Conservation (phyloP, 2,888 invertebrate species). For the Onthophagus sagittarius region DNA sequence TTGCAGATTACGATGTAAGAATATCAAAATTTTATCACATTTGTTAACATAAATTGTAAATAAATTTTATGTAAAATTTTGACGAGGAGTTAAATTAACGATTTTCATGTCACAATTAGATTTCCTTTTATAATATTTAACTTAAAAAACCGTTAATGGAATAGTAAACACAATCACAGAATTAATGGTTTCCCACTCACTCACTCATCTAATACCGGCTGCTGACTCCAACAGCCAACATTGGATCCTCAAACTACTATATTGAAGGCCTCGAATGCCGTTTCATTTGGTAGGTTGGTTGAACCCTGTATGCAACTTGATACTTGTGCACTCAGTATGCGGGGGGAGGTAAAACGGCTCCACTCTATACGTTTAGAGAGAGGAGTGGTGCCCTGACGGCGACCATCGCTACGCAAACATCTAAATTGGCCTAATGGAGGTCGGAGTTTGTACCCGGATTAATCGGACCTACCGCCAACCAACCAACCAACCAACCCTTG, state of each 20-base stretch:
- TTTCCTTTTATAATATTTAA: neutral
- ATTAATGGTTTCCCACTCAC: neutral
- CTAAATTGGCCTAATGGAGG: conserved; percentile 44
- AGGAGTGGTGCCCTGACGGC: neutral
- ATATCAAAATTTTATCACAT: no score
- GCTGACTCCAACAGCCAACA: no score
- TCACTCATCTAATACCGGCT: neutral
- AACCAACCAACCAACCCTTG: no score
- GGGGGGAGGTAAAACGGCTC: neutral
- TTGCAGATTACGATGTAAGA: no score
- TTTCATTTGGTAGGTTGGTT: neutral
- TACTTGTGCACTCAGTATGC: neutral
- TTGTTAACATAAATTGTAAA: no score
- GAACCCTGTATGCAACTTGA: neutral
- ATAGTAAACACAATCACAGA: neutral
- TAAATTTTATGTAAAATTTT: no score
- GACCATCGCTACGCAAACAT: conserved; percentile 26
- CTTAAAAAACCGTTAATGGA: neutral
- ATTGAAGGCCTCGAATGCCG: neutral
- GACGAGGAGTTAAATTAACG: no score
- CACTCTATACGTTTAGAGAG: neutral
- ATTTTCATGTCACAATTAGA: no score
- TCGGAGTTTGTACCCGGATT: conserved; percentile 36
- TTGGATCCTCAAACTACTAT: no score
- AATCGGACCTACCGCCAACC: conserved; percentile 27